phyloP scores from a whole-genome alignment of 2,888 invertebrate species.

The Prenolepis imparis region DNA sequence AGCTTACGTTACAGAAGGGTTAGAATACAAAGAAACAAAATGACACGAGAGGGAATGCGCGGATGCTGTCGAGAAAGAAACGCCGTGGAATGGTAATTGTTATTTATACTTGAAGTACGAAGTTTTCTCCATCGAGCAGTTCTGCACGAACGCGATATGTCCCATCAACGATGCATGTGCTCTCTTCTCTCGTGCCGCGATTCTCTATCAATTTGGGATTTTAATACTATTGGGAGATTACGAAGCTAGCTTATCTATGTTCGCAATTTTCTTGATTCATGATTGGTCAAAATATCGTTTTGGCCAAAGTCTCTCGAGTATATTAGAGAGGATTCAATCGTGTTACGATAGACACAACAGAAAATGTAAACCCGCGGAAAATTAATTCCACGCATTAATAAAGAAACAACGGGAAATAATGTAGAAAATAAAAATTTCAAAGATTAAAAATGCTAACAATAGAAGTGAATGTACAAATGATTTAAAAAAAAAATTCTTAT shows the following conservation, averaged over 20 bases:
- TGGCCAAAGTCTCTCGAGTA: background rate
- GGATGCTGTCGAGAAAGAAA: background rate
- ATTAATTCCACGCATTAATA: background rate
- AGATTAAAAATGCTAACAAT: background rate
- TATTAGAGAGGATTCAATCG: background rate
- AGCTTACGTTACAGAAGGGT: background rate
- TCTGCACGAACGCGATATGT: background rate
- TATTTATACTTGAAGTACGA: slow-evolving; percentile 25
- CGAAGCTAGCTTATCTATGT: background rate
- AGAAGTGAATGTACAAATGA: no score
- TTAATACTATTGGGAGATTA: background rate
- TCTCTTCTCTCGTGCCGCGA: background rate
- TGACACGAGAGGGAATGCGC: slow-evolving; percentile 16
- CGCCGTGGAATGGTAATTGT: slow-evolving; percentile 28
- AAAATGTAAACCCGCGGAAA: background rate
- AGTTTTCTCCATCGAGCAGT: slow-evolving; percentile 8
- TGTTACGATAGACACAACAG: background rate
- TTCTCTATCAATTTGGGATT: slow-evolving; percentile 12
- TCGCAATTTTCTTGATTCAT: background rate
- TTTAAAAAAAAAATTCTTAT: background rate
- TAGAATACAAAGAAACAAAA: slow-evolving; percentile 22
- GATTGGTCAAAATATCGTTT: background rate
- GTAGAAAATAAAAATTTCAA: background rate
- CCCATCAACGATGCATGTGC: background rate
- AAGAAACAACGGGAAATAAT: background rate